Percentiles rank a stretch among this genome's conserved stretches.
These are phyloP conservation scores for Ascaphus truei DNA, from an alignment of 2,113 vertebrate genomes.

Conservation along the genomic window DNA sequence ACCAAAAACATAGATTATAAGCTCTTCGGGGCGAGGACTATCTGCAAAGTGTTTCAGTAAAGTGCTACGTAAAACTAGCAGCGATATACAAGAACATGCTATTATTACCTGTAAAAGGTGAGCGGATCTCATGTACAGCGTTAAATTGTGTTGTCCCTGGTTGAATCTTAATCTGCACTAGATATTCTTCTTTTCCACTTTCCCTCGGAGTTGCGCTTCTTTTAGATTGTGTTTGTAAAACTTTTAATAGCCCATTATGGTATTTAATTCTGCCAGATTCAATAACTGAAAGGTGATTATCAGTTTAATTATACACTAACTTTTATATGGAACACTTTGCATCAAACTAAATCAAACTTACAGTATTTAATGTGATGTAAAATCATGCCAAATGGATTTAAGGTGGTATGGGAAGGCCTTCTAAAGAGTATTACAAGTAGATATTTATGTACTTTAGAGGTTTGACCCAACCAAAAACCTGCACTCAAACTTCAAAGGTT, in stretches of 20 bases:
- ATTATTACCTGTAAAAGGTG: too few species aligned
- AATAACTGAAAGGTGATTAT: not conserved
- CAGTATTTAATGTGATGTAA: not conserved
- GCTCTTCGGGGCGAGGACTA: too few species aligned
- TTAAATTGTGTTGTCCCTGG: too few species aligned
- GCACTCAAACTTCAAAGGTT: not conserved
- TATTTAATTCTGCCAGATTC: not conserved
- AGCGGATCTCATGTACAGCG: too few species aligned
- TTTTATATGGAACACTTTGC: not conserved
- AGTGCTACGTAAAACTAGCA: too few species aligned
- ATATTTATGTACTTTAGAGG: not conserved
- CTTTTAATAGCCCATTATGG: not conserved
- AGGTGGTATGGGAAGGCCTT: not conserved
- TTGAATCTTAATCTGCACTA: too few species aligned
- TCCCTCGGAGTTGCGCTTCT: too few species aligned
- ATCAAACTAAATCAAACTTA: not conserved
- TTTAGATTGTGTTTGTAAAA: not conserved
- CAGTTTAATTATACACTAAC: not conserved
- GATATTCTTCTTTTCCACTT: too few species aligned
- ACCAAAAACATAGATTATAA: too few species aligned
- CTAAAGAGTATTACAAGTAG: not conserved
- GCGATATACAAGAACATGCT: too few species aligned
- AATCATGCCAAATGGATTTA: not conserved
- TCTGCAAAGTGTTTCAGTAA: too few species aligned
- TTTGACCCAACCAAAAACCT: not conserved